phyloP scores from a whole-genome alignment of 2,113 vertebrate genomes.

The Proterorhinus semilunaris region DNA sequence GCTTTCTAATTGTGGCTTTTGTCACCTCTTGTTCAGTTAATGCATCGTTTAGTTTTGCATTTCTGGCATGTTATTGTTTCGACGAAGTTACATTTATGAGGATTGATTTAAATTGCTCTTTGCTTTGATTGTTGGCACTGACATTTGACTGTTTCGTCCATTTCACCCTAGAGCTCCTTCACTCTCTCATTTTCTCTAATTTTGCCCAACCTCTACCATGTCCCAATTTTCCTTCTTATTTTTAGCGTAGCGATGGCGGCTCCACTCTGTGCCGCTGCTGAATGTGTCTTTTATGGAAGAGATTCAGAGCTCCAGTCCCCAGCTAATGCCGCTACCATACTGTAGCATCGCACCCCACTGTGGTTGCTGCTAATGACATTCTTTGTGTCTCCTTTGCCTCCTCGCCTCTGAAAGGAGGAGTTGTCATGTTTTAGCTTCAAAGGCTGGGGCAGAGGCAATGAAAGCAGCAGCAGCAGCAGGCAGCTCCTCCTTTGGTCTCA shows the following conservation, averaged over 20 bases:
- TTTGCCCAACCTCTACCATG: constrained; percentile 9
- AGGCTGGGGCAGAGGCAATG: constrained; percentile 32
- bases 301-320: constrained; percentile 55
- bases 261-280: constrained; percentile 38
- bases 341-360: constrained; percentile 57
- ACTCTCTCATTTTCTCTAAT: background rate
- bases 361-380: constrained; percentile 60
- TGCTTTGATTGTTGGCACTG: background rate
- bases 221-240: constrained; percentile 8
- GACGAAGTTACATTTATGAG: background rate
- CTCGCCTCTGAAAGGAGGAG: constrained; percentile 53
- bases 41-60: background rate
- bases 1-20: too few species aligned
- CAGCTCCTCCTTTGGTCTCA: constrained; percentile 17
- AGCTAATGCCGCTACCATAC: constrained; percentile 61
- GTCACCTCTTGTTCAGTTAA: too few species aligned
- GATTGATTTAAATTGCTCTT: background rate
- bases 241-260: constrained; percentile 20
- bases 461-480: constrained; percentile 34
- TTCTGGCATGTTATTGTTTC: background rate
- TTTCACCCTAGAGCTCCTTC: background rate
- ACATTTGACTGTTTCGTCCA: constrained; percentile 9
- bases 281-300: constrained; percentile 64
- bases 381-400: constrained; percentile 62
- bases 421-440: constrained; percentile 56